A percentile compares a stretch with the other conserved stretches of the same genome.
Conservation (phyloP, 2,113 vertebrate species). For the Piaya cayana region DNA sequence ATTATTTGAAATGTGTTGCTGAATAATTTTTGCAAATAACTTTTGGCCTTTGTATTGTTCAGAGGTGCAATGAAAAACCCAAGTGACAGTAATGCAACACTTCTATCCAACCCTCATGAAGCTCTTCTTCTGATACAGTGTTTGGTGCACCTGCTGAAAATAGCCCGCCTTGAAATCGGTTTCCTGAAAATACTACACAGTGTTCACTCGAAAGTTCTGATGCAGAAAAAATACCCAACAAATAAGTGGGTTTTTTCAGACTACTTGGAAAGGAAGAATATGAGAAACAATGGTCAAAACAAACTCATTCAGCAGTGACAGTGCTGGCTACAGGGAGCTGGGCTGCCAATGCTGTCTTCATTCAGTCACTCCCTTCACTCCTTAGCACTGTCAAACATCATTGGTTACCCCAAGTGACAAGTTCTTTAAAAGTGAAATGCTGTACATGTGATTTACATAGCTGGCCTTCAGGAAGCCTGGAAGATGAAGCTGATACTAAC, state of each 20-base stretch:
- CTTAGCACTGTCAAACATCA: neutral
- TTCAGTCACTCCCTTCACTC: neutral
- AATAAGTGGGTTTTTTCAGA: neutral
- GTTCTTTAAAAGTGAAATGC: neutral
- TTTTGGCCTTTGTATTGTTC: neutral
- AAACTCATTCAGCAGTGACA: neutral
- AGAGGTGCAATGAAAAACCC: neutral
- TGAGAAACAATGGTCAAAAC: neutral
- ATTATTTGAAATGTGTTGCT: neutral
- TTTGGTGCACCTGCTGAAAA: neutral
- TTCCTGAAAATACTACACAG: neutral
- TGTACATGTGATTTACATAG: accelerated
- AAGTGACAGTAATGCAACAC: neutral
- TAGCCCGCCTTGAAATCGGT: neutral
- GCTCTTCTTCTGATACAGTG: neutral
- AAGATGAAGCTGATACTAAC: neutral
- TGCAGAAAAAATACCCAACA: neutral
- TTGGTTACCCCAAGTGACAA: neutral
- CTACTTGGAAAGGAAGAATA: neutral
- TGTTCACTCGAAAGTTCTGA: neutral
- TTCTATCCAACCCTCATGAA: neutral
- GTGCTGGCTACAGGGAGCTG: neutral
- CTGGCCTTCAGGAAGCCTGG: neutral
- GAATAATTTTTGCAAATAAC: slow-evolving; percentile 13
- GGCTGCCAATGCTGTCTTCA: neutral